These are phyloP conservation scores for Apogon talboti DNA, from an alignment of 2,797 vertebrate genomes.

Conservation along the genomic window DNA sequence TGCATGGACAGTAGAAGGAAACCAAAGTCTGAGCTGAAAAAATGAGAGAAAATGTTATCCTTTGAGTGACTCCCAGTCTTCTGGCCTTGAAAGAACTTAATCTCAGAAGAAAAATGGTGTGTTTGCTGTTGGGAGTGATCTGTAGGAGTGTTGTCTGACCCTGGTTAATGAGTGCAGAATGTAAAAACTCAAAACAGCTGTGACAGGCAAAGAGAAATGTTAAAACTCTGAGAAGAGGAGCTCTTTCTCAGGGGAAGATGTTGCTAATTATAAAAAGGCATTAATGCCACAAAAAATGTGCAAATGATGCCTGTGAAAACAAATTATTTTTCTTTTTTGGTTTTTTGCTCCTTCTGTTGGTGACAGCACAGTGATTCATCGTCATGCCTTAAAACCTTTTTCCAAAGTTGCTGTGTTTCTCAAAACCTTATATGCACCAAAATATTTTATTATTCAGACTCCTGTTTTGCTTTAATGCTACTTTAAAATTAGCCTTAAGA, in stretches of 20 bases:
- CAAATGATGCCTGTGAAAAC: no score
- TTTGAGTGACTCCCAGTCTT: background rate
- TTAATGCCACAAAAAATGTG: no score
- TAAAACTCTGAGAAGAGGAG: background rate
- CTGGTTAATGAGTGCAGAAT: background rate
- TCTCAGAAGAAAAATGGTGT: background rate
- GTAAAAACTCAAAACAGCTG: background rate
- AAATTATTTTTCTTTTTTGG: no score
- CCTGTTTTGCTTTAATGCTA: no score
- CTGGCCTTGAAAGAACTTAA: slow-evolving; percentile 10
- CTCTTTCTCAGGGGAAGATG: background rate
- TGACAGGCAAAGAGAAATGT: background rate
- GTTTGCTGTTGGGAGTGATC: background rate
- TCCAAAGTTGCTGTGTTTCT: no score
- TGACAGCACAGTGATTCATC: no score
- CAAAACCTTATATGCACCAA: no score
- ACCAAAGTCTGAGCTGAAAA: background rate
- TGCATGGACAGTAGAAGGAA: background rate
- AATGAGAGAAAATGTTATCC: background rate
- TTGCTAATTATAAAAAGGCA: no score
- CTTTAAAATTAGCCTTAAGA: no score
- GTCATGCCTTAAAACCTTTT: no score
- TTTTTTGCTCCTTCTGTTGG: no score
- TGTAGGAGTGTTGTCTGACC: background rate
- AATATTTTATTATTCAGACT: no score